These are phyloP conservation scores for Thrips palmi DNA, from an alignment of 1,140 invertebrate species.

Conservation along the genomic window DNA sequence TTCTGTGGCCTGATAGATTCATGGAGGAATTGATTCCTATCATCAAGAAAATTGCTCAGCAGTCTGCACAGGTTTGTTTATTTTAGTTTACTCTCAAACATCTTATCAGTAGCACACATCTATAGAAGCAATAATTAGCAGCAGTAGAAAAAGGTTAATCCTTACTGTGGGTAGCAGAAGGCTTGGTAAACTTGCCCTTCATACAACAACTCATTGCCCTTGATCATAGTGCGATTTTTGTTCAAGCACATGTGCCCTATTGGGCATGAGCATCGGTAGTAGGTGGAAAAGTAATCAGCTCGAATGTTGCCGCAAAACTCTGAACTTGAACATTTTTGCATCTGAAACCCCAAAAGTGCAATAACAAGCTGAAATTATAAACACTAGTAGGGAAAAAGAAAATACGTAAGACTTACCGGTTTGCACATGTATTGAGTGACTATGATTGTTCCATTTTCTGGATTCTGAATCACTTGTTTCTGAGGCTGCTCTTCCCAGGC, in stretches of 20 bases:
- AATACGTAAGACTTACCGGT: neutral
- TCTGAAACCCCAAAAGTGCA: conserved; percentile 22
- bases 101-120: neutral
- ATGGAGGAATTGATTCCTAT: conserved; percentile 40
- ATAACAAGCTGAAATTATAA: conserved; percentile 5
- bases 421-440: neutral
- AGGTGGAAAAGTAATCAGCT: conserved; percentile 32
- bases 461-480: conserved; percentile 2
- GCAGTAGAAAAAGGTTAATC: neutral
- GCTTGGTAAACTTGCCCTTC: conserved; percentile 32
- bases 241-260: conserved; percentile 34
- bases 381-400: neutral
- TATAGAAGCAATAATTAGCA: neutral
- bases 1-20: conserved; percentile 50
- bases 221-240: conserved; percentile 22
- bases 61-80: conserved; percentile 38
- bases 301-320: conserved; percentile 30
- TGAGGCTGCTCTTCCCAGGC: conserved; percentile 13
- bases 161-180: conserved; percentile 23
- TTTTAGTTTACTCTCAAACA: neutral
- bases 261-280: conserved; percentile 41
- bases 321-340: conserved; percentile 23
- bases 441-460: neutral
- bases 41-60: conserved; percentile 37
- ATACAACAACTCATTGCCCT: conserved; percentile 35